Evolutionary conservation across 1,140 invertebrate genomes (phyloP), one percentile per base, ranked within the genome.

Genomic region (Sitophilus oryzae): DNA sequence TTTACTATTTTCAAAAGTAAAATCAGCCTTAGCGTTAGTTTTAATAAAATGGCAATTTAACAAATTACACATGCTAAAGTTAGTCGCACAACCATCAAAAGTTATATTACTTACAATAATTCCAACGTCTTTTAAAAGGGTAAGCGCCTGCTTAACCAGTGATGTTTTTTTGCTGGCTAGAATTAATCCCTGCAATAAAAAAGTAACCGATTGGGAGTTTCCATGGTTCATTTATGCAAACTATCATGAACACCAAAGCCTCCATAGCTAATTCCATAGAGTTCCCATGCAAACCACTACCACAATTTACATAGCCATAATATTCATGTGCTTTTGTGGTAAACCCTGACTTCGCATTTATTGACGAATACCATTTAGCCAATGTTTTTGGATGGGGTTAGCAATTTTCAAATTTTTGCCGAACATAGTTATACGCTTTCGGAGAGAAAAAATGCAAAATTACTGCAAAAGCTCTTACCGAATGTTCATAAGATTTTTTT

Each of bases 371-470:
- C 67, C 70, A 73, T 36, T 61, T 61, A 37, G 56, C 37, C 35
- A 72, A 48, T n/a, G 64, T 70, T 37, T 46, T 59, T 3, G 58
- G 60, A 43, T 68, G 60, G 23, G 69, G 71, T 48, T 72, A 61
- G 52, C 44, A 52, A 36, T 59, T 63, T 20, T 59, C 47, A 56
- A 70, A 72, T 44, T 43, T 63, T 61, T 64, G 53, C 50, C 71
- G 16, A 3, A 71, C 62, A 62, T 62, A 73, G 25, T 57, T 44
- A 50, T 73, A 72, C 6, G 66, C 67, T 57, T 63, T 67, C 11
- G 65, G 59, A 2, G 66, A 69, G 45, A 61, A 65, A 62, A 67
- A 71, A 51, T 72, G 60, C 2, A 73, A 48, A 22, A 67, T 70
- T 25, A 69, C 21, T 11, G 68, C 66, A 65, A 72, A 73, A 54